Percentiles rank a stretch among this genome's conserved stretches.
These are phyloP conservation scores for Chorisops tibialis DNA, from an alignment of 2,888 invertebrate genomes.

Conservation along the genomic window DNA sequence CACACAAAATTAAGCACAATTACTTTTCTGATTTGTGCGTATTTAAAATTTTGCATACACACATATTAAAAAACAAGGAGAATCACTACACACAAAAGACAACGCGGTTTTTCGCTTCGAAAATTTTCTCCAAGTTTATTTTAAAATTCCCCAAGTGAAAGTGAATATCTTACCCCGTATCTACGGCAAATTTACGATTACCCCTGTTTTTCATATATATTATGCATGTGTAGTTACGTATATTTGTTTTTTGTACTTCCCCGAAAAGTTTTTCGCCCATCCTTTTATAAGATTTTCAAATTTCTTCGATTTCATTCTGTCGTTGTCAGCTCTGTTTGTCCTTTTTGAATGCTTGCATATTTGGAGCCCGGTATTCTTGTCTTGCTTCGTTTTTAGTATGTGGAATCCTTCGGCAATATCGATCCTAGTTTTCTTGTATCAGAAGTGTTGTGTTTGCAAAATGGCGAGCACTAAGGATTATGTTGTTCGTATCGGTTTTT, in stretches of 20 bases:
- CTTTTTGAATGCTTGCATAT: not conserved
- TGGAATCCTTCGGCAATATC: slow-evolving; percentile 11
- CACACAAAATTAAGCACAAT: no score
- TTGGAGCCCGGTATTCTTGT: slow-evolving; percentile 9
- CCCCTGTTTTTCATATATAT: slow-evolving; percentile 3
- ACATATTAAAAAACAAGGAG: no score
- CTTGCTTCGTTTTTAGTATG: slow-evolving; percentile 2
- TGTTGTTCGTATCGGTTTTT: not conserved
- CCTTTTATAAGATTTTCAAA: slow-evolving; percentile 16
- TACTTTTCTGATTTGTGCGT: no score
- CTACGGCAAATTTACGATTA: not conserved
- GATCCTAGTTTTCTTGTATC: slow-evolving; percentile 14
- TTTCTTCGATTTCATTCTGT: slow-evolving; percentile 1
- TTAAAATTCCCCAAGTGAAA: slow-evolving; percentile 16
- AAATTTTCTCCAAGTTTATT: slow-evolving; percentile 18
- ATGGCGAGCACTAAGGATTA: not conserved
- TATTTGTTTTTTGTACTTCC: not conserved
- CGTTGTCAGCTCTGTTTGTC: slow-evolving; percentile 9
- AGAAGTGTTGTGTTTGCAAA: not conserved
- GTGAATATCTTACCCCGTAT: slow-evolving; percentile 13
- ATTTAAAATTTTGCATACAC: no score
- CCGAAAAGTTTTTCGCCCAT: slow-evolving; percentile 12
- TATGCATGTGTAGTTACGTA: not conserved
- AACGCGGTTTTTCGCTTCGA: slow-evolving; percentile 16
- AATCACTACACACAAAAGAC: not conserved